Evolutionary conservation across 1,140 invertebrate genomes (phyloP).

Genomic region (Drosophila watanabei): DNA sequence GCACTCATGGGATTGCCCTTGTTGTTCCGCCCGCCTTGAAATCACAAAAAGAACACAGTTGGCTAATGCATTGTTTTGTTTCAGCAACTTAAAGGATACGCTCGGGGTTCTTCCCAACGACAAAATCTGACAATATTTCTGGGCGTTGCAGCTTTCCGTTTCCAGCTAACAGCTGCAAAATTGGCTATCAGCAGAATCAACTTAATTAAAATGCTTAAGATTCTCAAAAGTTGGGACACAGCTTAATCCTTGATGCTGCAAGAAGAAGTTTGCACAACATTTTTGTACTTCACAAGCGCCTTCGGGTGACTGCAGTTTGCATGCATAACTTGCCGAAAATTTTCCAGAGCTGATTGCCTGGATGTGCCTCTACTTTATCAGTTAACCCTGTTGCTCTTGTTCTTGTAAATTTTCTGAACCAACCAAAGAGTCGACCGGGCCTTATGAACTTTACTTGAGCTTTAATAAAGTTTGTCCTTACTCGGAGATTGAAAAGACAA

Average conservation of each 20-base stretch:
- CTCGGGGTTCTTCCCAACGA: background rate
- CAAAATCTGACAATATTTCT: background rate
- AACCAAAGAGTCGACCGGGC: background rate
- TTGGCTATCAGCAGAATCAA: conserved; percentile 21
- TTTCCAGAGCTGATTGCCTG: conserved; percentile 5
- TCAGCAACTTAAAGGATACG: background rate
- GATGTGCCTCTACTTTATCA: background rate
- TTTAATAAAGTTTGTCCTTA: background rate
- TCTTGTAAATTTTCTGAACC: background rate
- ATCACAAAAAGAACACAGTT: conserved; percentile 11
- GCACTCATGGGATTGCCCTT: conserved; percentile 24
- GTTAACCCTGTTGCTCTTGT: background rate
- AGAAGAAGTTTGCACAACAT: conserved; percentile 23
- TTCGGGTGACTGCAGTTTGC: conserved; percentile 31
- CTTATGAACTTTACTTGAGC: background rate
- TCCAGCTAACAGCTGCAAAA: conserved; percentile 4
- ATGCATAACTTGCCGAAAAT: conserved; percentile 23
- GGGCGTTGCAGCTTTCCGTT: background rate
- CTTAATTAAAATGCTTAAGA: conserved; percentile 26
- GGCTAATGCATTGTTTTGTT: conserved; percentile 11
- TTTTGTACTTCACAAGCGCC: conserved; percentile 19
- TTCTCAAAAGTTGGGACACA: background rate
- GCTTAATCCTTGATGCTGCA: conserved; percentile 21
- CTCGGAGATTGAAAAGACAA: background rate
- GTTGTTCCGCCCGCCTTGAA: background rate